Percentiles rank a stretch among this genome's conserved stretches.
Evolutionary conservation across 2,113 vertebrate genomes (phyloP).

Genomic region (Sinosuthora webbiana): DNA sequence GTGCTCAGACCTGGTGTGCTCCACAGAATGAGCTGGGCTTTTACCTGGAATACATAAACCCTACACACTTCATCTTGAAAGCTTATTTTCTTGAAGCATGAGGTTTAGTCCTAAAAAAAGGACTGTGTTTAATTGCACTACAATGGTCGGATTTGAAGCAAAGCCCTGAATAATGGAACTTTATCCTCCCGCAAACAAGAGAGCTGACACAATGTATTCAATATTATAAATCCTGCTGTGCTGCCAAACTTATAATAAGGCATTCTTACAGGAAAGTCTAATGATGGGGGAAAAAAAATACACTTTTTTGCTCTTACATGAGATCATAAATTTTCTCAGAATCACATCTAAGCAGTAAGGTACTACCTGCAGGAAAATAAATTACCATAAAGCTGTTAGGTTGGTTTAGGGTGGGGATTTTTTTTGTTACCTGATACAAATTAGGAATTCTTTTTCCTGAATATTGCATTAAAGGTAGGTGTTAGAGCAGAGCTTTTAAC

Average conservation of each 20-base stretch:
- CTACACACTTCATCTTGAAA: neutral
- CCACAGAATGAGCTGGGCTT: rapidly evolving
- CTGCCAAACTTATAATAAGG: conserved; percentile 31
- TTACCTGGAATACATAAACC: neutral
- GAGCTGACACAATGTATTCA: conserved; percentile 31
- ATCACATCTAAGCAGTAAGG: neutral
- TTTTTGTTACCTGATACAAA: neutral
- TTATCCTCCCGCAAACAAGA: conserved; percentile 42
- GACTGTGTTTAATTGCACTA: conserved; percentile 38
- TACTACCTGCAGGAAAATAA: neutral
- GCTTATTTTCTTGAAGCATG: neutral
- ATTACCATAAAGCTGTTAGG: neutral
- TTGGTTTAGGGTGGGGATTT: neutral
- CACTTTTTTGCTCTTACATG: neutral
- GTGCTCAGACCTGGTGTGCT: neutral
- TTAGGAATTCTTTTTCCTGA: neutral
- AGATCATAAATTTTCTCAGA: neutral
- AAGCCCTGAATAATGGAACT: conserved; percentile 37
- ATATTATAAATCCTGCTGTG: neutral
- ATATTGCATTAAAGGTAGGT: neutral
- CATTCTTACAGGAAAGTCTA: neutral
- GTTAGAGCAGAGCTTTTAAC: neutral
- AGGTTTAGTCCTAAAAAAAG: neutral
- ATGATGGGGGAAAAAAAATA: neutral
- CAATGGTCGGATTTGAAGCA: conserved; percentile 17